A percentile compares a stretch with the other conserved stretches of the same genome.
phyloP scores from a whole-genome alignment of 2,888 invertebrate species.

The Calliphora vomitoria region DNA sequence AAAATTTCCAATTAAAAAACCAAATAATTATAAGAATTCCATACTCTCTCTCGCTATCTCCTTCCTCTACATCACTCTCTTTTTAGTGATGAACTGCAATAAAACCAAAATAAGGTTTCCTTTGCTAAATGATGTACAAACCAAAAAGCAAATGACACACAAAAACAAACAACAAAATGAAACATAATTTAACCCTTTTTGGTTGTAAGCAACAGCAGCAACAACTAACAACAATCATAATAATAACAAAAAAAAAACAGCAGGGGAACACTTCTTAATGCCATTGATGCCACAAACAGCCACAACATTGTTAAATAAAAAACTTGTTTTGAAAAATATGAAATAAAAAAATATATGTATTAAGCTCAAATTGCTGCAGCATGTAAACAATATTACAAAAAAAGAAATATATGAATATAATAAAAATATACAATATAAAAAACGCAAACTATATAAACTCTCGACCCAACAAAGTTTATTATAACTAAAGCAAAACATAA shows the following conservation, averaged over 20 bases:
- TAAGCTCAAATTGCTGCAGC: background rate
- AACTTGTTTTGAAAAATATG: conserved; percentile 9
- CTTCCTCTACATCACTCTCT: background rate
- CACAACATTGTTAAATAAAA: conserved; percentile 58
- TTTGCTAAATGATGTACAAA: background rate
- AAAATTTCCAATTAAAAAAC: conserved; percentile 11
- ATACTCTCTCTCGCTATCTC: background rate
- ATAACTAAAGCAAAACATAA: conserved; percentile 39
- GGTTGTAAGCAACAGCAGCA: conserved; percentile 17
- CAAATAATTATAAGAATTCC: background rate
- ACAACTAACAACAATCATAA: background rate
- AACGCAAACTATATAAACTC: conserved; percentile 48
- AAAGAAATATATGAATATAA: background rate
- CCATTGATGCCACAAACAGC: conserved; percentile 70
- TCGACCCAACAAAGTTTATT: conserved; percentile 62
- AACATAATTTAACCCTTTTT: conserved; percentile 53
- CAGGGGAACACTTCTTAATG: conserved; percentile 56
- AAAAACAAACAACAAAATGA: conserved; percentile 7
- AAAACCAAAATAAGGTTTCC: background rate
- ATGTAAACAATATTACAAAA: conserved; percentile 20
- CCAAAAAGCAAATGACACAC: background rate
- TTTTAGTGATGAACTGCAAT: background rate
- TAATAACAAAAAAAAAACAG: conserved; percentile 29
- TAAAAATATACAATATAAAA: conserved; percentile 12
- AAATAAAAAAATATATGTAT: conserved; percentile 26